Evolutionary conservation across 2,888 invertebrate genomes (phyloP).

Genomic region (Yponomeuta sedellus): DNA sequence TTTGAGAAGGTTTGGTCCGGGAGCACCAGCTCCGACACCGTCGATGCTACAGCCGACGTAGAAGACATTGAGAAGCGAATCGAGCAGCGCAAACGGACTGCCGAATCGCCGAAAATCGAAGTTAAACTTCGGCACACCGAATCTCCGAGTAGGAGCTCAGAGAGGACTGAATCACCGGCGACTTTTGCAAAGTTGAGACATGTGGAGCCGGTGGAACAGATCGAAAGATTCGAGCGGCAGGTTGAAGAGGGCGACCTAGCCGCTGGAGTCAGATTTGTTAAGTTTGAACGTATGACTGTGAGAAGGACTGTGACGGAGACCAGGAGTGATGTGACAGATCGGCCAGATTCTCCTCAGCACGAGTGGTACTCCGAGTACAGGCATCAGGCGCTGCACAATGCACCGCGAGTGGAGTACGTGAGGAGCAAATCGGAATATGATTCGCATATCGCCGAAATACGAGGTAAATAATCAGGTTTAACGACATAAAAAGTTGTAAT

Average conservation of each 20-base stretch:
- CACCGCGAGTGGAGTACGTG: constrained; percentile 82
- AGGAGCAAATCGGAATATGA: constrained; percentile 90
- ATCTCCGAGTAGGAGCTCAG: constrained; percentile 53
- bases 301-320: constrained; percentile 77
- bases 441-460: constrained; percentile 89
- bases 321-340: constrained; percentile 49
- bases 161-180: constrained; percentile 50
- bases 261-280: constrained; percentile 80
- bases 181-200: constrained; percentile 69
- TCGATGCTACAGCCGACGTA: constrained; percentile 71
- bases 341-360: constrained; percentile 62
- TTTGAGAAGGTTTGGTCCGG: constrained; percentile 88
- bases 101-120: constrained; percentile 76
- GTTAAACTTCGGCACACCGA: constrained; percentile 74
- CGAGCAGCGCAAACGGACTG: constrained; percentile 73
- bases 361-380: constrained; percentile 70
- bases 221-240: constrained; percentile 49
- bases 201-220: constrained; percentile 52
- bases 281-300: constrained; percentile 83
- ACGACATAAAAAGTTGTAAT: too few relatives aligned
- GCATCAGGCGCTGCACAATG: constrained; percentile 77
- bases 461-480: constrained; percentile 77
- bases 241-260: constrained; percentile 80
- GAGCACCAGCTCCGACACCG: constrained; percentile 52
- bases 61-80: constrained; percentile 78